Conservation (phyloP, 2,113 vertebrate genomes). For the Barnardius zonarius region DNA sequence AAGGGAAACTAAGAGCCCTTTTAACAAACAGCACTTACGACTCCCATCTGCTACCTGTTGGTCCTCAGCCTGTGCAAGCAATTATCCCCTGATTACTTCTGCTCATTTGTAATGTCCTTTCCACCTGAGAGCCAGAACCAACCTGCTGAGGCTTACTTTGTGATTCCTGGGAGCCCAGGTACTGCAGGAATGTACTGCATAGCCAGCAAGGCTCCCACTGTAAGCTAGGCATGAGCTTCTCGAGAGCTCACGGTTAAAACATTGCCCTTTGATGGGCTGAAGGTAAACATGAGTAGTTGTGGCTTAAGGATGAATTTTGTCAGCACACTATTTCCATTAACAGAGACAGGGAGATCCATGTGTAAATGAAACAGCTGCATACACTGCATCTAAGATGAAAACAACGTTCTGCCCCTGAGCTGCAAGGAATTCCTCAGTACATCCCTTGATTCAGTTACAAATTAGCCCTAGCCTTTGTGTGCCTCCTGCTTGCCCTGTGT, state of each 20-base stretch:
- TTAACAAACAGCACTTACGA: background rate
- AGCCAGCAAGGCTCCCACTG: background rate
- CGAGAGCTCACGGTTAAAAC: background rate
- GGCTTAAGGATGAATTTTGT: background rate
- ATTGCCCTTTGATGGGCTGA: background rate
- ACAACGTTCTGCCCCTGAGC: background rate
- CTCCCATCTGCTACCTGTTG: background rate
- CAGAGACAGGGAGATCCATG: background rate
- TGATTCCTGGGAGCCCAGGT: fast-evolving
- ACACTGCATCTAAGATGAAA: background rate
- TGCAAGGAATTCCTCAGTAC: background rate
- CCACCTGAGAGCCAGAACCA: background rate
- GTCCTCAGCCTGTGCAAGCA: background rate
- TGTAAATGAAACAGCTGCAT: background rate
- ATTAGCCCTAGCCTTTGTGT: background rate
- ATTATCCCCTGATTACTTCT: background rate
- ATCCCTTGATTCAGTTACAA: background rate
- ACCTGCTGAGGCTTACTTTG: background rate
- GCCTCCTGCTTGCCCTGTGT: background rate
- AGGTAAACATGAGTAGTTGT: background rate
- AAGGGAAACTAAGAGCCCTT: background rate
- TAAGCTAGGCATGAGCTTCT: background rate
- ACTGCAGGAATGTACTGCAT: background rate
- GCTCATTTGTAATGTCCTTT: background rate
- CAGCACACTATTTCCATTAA: background rate